Evolutionary conservation across 35 echinoderm and acorn worm species (phyloP), one percentile per base, ranked within the genome.

Genomic region (Ptychodera flava): DNA sequence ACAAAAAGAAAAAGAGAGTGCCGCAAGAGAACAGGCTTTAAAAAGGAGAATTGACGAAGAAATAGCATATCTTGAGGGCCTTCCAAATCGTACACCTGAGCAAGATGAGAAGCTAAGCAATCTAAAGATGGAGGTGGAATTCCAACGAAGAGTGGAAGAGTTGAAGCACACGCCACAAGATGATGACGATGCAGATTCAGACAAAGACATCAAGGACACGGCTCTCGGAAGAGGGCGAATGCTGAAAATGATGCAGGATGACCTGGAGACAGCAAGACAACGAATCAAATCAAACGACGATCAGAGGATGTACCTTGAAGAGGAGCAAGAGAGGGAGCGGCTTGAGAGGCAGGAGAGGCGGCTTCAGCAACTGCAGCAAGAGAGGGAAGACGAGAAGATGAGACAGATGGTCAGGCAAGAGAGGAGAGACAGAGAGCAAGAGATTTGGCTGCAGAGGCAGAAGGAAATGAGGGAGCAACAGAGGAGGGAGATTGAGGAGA

Each of bases 101-200:
- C 92, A 98, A 86, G 87, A 98, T 37, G 95, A 98, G 16, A 88
- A 85, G 33, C 36, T 99, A 16, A 81, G 83, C 1, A 99, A 99
- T 78, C 53, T 99, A 16, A 87, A 83, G 75, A 78, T 94, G 85
- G 96, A 99, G 33, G 78, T 85, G 28, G 88, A 92, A 76, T 99
- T 99, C 79, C 90, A 99, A 79, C 88, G 85, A 16, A 88, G 96
- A 76, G 80, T 99, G 16, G 90, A 90, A 38, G 93, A 94, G 45
- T 85, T 90, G 1, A 80, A 80, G 35, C 37, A 83, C 78, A 85
- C 94, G 31, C 85, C 83, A 15, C 88, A 88, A 22, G 81, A 92
- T 22, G 90, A 92, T 34, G 90, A 88, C 35, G 88, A 94, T 37
- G 87, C 83, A 36, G 87, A 91, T 64, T 64, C 45, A 12, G 45